Evolutionary conservation across 2,113 vertebrate species (phyloP).

Genomic region (Myanophis thanlyinensis): DNA sequence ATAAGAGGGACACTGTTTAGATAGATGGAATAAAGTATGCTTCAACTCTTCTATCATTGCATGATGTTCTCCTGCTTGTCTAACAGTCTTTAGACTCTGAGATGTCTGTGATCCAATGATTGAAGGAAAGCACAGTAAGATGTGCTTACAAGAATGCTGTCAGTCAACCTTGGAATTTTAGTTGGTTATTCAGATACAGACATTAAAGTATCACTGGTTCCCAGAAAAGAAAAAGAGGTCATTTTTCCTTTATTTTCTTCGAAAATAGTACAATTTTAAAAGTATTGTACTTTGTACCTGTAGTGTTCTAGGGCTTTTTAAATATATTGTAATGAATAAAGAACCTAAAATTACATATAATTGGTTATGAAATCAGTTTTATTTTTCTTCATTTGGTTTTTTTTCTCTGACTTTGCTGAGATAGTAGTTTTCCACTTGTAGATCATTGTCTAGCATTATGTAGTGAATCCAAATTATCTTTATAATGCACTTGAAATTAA

Average conservation of each 20-base stretch:
- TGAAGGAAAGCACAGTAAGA: neutral
- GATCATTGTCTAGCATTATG: neutral
- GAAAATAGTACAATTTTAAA: neutral
- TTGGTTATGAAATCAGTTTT: neutral
- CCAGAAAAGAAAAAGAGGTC: neutral
- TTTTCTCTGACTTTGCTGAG: neutral
- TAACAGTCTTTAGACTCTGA: neutral
- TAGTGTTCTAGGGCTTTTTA: neutral
- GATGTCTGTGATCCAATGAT: neutral
- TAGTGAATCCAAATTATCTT: neutral
- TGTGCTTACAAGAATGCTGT: neutral
- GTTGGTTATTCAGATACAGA: neutral
- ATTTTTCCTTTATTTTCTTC: neutral
- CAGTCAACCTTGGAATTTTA: neutral
- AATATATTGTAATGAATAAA: neutral
- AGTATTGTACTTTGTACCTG: neutral
- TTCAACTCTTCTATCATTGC: neutral
- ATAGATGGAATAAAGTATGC: neutral
- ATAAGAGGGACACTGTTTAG: neutral
- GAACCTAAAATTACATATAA: neutral
- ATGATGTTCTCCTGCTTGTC: neutral
- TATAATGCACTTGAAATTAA: slow-evolving; percentile 14
- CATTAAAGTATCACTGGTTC: neutral
- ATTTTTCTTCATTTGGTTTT: neutral
- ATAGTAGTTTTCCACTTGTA: neutral